Conservation (phyloP, 2,888 invertebrate genomes). For the Acronicta leporina region DNA sequence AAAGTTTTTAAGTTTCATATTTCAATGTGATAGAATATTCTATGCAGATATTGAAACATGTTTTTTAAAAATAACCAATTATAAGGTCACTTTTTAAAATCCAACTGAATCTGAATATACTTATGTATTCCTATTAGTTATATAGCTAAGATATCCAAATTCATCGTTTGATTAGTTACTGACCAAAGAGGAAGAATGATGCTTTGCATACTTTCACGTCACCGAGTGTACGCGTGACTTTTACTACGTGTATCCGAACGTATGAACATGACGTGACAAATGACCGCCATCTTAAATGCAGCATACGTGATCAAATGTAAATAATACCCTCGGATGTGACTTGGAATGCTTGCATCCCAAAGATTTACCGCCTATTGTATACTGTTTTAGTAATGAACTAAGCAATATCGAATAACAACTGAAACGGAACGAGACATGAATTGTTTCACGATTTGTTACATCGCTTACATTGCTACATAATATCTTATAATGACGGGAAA, state of each 20-base stretch:
- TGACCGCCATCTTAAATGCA: constrained; percentile 21
- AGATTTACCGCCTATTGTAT: constrained; percentile 28
- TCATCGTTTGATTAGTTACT: constrained; percentile 33
- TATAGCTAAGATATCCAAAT: constrained; percentile 31
- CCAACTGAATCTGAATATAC: too few species aligned
- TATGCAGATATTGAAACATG: too few species aligned
- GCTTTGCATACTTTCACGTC: constrained; percentile 49
- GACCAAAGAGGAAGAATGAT: constrained; percentile 23
- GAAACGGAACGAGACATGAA: constrained; percentile 11
- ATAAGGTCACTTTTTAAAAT: too few species aligned
- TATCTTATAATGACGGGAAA: background rate
- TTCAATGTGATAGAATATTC: too few species aligned
- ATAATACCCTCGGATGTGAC: constrained; percentile 30
- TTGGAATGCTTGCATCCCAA: constrained; percentile 18
- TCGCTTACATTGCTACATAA: constrained; percentile 4
- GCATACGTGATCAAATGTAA: constrained; percentile 47
- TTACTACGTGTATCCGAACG: constrained; percentile 30
- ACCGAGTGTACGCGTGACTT: constrained; percentile 42
- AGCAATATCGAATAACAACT: constrained; percentile 27
- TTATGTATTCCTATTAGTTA: too few species aligned
- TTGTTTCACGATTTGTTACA: constrained; percentile 9
- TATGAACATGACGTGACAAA: constrained; percentile 27
- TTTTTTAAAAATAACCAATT: too few species aligned
- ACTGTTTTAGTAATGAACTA: constrained; percentile 2
- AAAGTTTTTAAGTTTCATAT: too few species aligned